Percentiles rank a stretch among this genome's conserved stretches.
phyloP scores from a whole-genome alignment of 2,113 vertebrate genomes.

The Puntigrus tetrazona region DNA sequence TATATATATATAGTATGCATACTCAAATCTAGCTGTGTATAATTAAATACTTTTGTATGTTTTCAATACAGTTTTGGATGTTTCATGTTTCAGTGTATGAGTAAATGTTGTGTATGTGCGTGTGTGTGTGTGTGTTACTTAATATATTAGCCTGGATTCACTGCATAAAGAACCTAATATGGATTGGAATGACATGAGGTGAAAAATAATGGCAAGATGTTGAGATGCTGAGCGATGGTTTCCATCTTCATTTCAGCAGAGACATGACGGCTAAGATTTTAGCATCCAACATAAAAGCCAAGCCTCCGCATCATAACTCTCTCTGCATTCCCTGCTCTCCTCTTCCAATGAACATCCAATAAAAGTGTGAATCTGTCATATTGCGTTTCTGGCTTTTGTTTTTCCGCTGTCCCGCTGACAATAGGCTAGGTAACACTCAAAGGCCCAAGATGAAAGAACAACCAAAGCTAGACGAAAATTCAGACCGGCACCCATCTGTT shows the following conservation, averaged over 20 bases:
- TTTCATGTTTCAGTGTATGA: background rate
- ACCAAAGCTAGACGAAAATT: slow-evolving; percentile 36
- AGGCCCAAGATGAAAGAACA: slow-evolving; percentile 34
- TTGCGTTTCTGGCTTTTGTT: background rate
- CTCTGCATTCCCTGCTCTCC: slow-evolving; percentile 4
- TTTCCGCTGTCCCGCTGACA: background rate
- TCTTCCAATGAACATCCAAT: background rate
- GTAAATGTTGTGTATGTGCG: background rate
- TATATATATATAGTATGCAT: no score
- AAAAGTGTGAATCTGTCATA: slow-evolving; percentile 20
- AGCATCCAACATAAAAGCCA: background rate
- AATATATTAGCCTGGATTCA: background rate
- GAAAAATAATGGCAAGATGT: background rate
- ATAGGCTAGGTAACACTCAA: slow-evolving; percentile 21
- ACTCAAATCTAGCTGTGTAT: background rate
- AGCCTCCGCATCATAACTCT: background rate
- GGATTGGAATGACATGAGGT: background rate
- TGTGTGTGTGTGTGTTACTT: background rate
- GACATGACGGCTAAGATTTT: background rate
- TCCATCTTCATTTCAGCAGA: background rate
- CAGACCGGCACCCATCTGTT: slow-evolving; percentile 57
- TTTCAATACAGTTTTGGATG: background rate
- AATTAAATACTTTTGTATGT: background rate
- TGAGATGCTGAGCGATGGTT: background rate
- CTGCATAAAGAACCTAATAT: background rate